Evolutionary conservation across 2,797 vertebrate genomes (phyloP).

Genomic region (Rousettus madagascariensis): DNA sequence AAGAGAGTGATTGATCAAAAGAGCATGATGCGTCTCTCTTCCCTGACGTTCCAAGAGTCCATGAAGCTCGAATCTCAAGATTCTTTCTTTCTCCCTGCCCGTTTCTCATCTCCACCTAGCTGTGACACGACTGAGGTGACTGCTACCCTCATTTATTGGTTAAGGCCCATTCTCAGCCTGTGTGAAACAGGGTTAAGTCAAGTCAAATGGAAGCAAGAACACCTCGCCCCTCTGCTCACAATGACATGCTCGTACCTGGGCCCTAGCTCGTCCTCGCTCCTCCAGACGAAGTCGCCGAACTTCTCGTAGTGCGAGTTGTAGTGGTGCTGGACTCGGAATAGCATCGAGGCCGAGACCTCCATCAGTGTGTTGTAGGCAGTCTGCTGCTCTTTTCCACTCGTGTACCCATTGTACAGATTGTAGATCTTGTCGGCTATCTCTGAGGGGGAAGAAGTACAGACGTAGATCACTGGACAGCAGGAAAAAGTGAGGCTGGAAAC

Average conservation of each 20-base stretch:
- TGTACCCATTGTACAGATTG: slow-evolving; percentile 98
- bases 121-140: neutral
- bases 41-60: neutral
- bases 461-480: neutral
- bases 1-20: neutral
- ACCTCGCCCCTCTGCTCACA: neutral
- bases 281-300: slow-evolving; percentile 99
- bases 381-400: slow-evolving; percentile 98
- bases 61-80: neutral
- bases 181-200: neutral
- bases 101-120: neutral
- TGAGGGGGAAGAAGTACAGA: slow-evolving; percentile 76
- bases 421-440: slow-evolving; percentile 98
- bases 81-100: neutral
- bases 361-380: slow-evolving; percentile 97
- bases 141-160: neutral
- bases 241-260: slow-evolving; percentile 88
- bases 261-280: slow-evolving; percentile 97
- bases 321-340: slow-evolving; percentile 97
- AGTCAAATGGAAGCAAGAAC: neutral
- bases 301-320: slow-evolving; percentile 99
- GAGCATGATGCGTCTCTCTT: neutral
- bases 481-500: neutral
- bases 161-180: neutral
- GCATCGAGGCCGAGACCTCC: slow-evolving; percentile 94